Evolutionary conservation across 2,888 invertebrate species (phyloP), one percentile per base, ranked within the genome.

Genomic region (Entomobrya proxima): DNA sequence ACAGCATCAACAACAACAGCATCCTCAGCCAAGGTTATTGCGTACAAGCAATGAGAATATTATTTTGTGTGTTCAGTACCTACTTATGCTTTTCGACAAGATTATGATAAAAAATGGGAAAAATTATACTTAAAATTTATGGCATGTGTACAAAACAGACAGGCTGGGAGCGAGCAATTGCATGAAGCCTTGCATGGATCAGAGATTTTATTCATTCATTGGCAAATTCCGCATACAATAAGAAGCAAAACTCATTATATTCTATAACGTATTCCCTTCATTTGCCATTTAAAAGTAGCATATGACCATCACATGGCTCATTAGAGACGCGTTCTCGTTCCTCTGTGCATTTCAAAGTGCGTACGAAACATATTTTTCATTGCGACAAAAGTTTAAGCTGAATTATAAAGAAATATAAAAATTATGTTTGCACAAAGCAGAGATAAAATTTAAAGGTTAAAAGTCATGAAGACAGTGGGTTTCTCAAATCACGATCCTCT

Each of bases 21-120:
- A 47, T 15, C 80, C n/a, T 32, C 47, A 27, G 32, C 82, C 82
- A 84, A 84, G 84, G 84, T 84, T 84, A 84, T 77, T 64, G 5
- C 35, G 27, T 50, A 61, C 67, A 7, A 15, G 44, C 21, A 69
- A 18, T 32, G 5, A 2, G 52, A 58, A 44, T n/a, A 40, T 40
- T 5, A 37, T 9, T 30, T 5, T 44, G 44, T 40, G 13, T n/a
- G 27, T 7, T 15, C 21, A 55, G 55, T 55, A 32, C 35, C 52
- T 75, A 32, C 2, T 35, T 21, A 52, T 75, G 52, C 24, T 21
- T 74, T 76, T 76, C 69, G 32, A 32, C 61, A 21, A 27, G 69
- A 61, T 61, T 30, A 61, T 9, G 61, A 69, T 40, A 44, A 44
- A 47, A 72, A 72, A 74, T 30, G 18, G 37, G 37, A 37, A 69